Conservation (phyloP, 2,888 invertebrate genomes). For the Drosophila atripex region DNA sequence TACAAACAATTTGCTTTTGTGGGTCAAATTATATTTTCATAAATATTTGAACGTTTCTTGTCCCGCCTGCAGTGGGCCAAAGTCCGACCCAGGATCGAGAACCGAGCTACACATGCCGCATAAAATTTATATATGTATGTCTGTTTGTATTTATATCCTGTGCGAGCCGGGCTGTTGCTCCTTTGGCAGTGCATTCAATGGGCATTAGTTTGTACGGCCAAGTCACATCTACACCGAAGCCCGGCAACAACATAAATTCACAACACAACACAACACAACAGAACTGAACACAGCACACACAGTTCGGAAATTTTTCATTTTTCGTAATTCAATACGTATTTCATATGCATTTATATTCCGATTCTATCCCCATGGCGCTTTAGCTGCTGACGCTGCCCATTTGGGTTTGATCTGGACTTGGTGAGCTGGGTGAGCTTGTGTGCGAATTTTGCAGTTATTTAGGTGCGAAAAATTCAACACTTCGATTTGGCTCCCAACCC, state of each 20-base stretch:
- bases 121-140: background rate
- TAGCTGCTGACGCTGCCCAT: conserved; percentile 47
- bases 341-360: conserved; percentile 47
- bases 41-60: conserved; percentile 70
- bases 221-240: conserved; percentile 5
- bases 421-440: conserved; percentile 17
- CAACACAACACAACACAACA: conserved; percentile 14
- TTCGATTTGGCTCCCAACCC: background rate
- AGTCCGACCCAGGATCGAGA: conserved; percentile 6
- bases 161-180: conserved; percentile 49
- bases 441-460: conserved; percentile 59
- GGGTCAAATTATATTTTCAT: conserved; percentile 75
- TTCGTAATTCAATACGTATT: conserved; percentile 65
- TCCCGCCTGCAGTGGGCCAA: background rate
- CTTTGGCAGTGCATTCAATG: conserved; percentile 57
- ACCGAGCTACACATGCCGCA: background rate
- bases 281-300: conserved; percentile 2
- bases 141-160: conserved; percentile 5
- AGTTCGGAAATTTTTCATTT: conserved; percentile 51
- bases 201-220: conserved; percentile 31
- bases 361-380: conserved; percentile 38
- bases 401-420: conserved; percentile 10
- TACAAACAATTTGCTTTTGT: conserved; percentile 40
- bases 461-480: conserved; percentile 51
- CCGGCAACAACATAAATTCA: conserved; percentile 11